Base-by-base conservation (phyloP, 2,888 invertebrate genomes). In the Hipparchia semele region DNA sequence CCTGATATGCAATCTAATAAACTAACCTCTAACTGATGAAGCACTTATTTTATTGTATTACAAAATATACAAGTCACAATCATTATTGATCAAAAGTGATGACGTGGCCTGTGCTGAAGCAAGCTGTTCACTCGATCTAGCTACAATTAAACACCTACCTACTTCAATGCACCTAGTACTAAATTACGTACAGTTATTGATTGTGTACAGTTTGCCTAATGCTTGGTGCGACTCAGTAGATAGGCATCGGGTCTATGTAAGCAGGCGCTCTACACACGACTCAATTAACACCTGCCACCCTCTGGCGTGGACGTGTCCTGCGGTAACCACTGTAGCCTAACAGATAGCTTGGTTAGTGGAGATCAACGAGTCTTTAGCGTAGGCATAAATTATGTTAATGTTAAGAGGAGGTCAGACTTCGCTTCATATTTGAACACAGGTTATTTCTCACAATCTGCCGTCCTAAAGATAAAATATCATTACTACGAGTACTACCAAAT, bases 241-340 rank as follows among this genome's bases (percentile, higher is more conserved):
- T 33, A 59, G 33, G 59, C 23, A 10, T 23, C 59, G 59, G 23
- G 59, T 5, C 3, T 2, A 23, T 9, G 59, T 59, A 59, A 33
- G 10, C 59, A 54, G 12, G n/a, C 12, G 53, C 49, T 7, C 49
- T 49, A 49, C n/a, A 54, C 5, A n/a, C 12, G 58, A 58, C 58
- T 58, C 58, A 58, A 58, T 58, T 23, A 58, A 58, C 58, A 58
- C 58, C 58, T 54, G 5, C 58, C 58, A 23, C 58, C 23, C 58
- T 58, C 58, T 58, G 58, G 6, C 56, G 56, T 7, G 56, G 13
- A 13, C 56, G 2, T 23, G 58, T 23, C 23, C 23, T 23, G 58
- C 6, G 23, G 54, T 7, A 56, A 13, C 56, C 5, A 56, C 56
- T 56, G 56, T 7, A 13, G n/a, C 13, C 56, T 13, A 12, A 7